Evolutionary conservation across 2,797 vertebrate genomes (phyloP), one percentile per base, ranked within the genome.

Genomic region (Percopsis omiscomaycus): DNA sequence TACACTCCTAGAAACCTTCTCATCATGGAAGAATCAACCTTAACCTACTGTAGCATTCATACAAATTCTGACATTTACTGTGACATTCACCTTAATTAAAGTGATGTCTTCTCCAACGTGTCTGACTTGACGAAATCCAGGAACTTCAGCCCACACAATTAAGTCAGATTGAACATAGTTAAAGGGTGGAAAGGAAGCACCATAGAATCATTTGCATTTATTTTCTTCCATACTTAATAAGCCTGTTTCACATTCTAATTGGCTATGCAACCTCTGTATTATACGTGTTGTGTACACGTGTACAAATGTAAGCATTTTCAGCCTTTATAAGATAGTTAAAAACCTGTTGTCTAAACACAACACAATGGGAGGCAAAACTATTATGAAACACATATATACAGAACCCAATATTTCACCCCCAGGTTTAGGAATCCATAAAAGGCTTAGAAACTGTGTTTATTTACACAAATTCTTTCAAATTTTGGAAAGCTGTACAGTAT

Each of bases 41-140:
- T 58, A 74, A 57, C 55, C 2, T 15, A 74, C 22, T 22, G 22
- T 22, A 22, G 66, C 68, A 58, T 77, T 64, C 57, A 46, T 54
- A 69, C 67, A 60, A 73, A 82, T 76, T 64, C 77, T 83, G 71
- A 68, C 82, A 84, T 83, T 86, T 79, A 65, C 62, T 54, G 56
- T 76, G 82, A 71, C 78, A 71, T 77, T 81, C 77, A 48, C 48
- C 13, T 68, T 75, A 69, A 84, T 82, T 84, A 72, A 77, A 74
- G 61, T 75, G 45, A 64, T 73, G 68, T 65, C 48, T 55, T 61
- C 22, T 68, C 45, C 9, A 37, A 46, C 69, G 55, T 27, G 51
- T 61, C 22, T 71, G 66, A 70, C 59, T 72, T 53, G 52, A 73
- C 48, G 51, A 77, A 75, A 71, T 65, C 49, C 5, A 14, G 3